Percentiles rank a stretch among this genome's conserved stretches.
Conservation (phyloP, 2,113 vertebrate species). For the Thymallus thymallus region DNA sequence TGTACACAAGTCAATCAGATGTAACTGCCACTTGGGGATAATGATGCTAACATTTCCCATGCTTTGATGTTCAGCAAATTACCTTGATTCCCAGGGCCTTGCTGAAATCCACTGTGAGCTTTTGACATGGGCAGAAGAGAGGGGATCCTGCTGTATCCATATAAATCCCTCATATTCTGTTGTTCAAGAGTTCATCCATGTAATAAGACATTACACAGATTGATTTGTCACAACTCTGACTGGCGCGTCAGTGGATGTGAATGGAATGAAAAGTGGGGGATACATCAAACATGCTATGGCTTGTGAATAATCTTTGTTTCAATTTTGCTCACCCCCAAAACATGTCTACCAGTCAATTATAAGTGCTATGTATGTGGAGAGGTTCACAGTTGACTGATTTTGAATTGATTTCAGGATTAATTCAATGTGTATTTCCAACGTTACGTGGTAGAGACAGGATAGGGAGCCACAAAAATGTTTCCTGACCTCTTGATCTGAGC, state of each 20-base stretch:
- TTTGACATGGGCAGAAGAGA: not conserved
- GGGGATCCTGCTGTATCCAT: not conserved
- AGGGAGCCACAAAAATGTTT: too few relatives aligned
- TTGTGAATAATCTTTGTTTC: not conserved
- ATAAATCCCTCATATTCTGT: not conserved
- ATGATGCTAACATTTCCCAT: not conserved
- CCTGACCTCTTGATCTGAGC: too few relatives aligned
- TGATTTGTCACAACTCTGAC: not conserved
- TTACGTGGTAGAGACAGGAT: too few relatives aligned
- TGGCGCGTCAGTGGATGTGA: not conserved
- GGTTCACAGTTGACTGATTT: not conserved
- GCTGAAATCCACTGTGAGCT: not conserved
- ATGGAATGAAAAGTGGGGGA: not conserved
- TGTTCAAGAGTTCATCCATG: not conserved
- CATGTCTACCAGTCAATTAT: not conserved
- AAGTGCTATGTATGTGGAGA: not conserved
- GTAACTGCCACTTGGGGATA: constrained; percentile 10
- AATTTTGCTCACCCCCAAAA: not conserved
- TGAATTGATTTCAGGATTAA: not conserved
- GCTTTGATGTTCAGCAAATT: constrained; percentile 22
- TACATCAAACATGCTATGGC: not conserved
- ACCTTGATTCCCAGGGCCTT: not conserved
- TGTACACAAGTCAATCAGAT: not conserved
- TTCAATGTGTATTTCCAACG: too few relatives aligned
- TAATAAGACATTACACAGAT: not conserved